A percentile compares a stretch with the other conserved stretches of the same genome.
Evolutionary conservation across 2,113 vertebrate genomes (phyloP).

Genomic region (Loxodonta africana): DNA sequence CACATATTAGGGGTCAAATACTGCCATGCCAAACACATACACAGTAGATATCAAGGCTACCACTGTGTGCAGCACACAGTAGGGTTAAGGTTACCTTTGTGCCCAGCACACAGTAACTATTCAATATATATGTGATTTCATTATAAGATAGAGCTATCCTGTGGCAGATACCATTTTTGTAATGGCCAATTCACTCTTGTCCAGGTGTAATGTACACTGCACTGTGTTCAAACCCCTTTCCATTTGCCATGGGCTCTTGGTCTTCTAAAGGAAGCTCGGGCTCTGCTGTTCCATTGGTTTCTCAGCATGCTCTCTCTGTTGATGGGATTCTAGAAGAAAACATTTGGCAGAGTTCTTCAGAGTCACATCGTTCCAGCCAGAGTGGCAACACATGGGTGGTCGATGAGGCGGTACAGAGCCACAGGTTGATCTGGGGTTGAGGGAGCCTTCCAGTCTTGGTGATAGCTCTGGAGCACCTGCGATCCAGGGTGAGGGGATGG

Average conservation of each 20-base stretch:
- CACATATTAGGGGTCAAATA: background rate
- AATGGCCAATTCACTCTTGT: background rate
- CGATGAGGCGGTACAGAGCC: background rate
- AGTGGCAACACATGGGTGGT: rapidly evolving
- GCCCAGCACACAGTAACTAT: background rate
- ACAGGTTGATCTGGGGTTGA: background rate
- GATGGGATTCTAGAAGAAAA: background rate
- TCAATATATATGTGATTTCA: background rate
- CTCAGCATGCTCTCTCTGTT: background rate
- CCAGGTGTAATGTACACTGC: background rate
- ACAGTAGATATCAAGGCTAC: background rate
- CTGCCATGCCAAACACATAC: background rate
- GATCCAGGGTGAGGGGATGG: background rate
- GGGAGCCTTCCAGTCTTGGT: background rate
- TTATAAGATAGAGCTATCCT: background rate
- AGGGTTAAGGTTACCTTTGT: background rate
- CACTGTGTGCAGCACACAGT: background rate
- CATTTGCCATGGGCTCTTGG: rapidly evolving
- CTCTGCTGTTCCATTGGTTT: background rate
- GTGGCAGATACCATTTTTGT: background rate
- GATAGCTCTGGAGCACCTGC: background rate
- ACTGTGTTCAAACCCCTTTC: background rate
- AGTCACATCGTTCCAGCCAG: background rate
- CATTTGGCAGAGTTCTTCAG: background rate
- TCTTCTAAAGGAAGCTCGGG: background rate